Evolutionary conservation across 1,140 invertebrate species (phyloP).

Genomic region (Drosophila carrolli): DNA sequence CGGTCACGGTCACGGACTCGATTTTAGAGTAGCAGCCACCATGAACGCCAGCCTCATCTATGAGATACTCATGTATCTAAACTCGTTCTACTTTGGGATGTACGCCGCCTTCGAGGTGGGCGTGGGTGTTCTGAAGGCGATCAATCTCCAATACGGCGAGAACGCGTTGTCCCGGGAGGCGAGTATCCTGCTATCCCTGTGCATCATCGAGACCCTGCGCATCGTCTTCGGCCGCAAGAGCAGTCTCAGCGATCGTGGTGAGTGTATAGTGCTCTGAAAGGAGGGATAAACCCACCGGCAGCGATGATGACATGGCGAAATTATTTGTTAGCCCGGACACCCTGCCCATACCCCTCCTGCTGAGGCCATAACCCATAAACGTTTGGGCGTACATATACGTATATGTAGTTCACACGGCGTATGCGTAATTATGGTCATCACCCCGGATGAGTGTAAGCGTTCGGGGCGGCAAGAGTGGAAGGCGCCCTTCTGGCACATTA

Average conservation of each 20-base stretch:
- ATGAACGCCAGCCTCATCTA: conserved; percentile 90
- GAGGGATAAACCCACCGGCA: conserved; percentile 6
- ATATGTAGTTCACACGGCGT: conserved; percentile 37
- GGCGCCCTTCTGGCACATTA: conserved; percentile 19
- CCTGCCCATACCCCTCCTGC: conserved; percentile 1
- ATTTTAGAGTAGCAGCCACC: conserved; percentile 24
- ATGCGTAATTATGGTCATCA: conserved; percentile 64
- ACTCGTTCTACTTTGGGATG: conserved; percentile 94
- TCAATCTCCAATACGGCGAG: conserved; percentile 90
- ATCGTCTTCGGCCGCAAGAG: conserved; percentile 93
- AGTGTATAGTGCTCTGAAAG: conserved; percentile 55
- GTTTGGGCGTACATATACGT: conserved; percentile 31
- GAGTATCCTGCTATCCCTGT: conserved; percentile 90
- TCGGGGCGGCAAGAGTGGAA: conserved; percentile 12
- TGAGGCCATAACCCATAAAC: conserved; percentile 43
- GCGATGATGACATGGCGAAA: conserved; percentile 67
- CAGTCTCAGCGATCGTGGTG: conserved; percentile 93
- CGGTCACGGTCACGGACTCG: conserved; percentile 2
- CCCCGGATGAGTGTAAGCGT: conserved; percentile 18
- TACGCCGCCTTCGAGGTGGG: conserved; percentile 91
- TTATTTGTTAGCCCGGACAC: conserved; percentile 45
- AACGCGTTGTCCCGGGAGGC: conserved; percentile 91
- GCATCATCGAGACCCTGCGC: conserved; percentile 91
- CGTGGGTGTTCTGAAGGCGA: conserved; percentile 91
- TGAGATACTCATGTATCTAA: conserved; percentile 92